Evolutionary conservation across 2,797 vertebrate genomes (phyloP).

Genomic region (Serranus cabrilla): DNA sequence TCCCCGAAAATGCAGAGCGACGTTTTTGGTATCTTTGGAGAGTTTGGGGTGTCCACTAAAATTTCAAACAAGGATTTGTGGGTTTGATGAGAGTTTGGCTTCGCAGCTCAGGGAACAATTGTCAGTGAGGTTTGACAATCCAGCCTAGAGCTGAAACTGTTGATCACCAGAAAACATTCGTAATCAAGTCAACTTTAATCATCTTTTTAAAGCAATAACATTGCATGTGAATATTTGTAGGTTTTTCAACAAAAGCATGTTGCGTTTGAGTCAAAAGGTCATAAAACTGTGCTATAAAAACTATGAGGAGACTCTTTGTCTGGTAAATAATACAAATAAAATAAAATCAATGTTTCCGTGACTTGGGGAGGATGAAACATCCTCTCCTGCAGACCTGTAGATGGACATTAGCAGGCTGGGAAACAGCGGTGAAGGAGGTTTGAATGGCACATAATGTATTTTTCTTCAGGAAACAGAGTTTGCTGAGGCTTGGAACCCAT

Average conservation of each 20-base stretch:
- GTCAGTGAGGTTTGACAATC: not conserved
- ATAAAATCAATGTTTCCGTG: conserved; percentile 38
- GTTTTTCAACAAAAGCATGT: no score
- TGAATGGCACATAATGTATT: conserved; percentile 59
- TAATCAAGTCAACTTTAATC: no score
- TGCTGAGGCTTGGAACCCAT: conserved; percentile 51
- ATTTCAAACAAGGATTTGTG: no score
- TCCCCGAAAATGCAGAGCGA: no score
- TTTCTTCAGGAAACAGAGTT: conserved; percentile 58
- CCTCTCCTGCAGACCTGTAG: conserved; percentile 11
- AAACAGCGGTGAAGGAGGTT: not conserved
- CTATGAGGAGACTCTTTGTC: conserved; percentile 7
- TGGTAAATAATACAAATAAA: conserved; percentile 31
- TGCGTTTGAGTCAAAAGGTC: not conserved
- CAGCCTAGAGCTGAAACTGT: not conserved
- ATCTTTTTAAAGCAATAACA: no score
- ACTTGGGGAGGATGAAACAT: conserved; percentile 46
- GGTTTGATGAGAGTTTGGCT: no score
- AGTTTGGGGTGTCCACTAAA: no score
- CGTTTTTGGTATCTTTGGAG: no score
- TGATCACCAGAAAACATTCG: no score
- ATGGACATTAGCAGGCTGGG: conserved; percentile 20
- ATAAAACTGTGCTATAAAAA: conserved; percentile 2
- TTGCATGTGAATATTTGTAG: no score
- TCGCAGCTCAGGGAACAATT: no score